A percentile compares a stretch with the other conserved stretches of the same genome.
Evolutionary conservation across 2,113 vertebrate genomes (phyloP).

Genomic region (Notechis scutatus): DNA sequence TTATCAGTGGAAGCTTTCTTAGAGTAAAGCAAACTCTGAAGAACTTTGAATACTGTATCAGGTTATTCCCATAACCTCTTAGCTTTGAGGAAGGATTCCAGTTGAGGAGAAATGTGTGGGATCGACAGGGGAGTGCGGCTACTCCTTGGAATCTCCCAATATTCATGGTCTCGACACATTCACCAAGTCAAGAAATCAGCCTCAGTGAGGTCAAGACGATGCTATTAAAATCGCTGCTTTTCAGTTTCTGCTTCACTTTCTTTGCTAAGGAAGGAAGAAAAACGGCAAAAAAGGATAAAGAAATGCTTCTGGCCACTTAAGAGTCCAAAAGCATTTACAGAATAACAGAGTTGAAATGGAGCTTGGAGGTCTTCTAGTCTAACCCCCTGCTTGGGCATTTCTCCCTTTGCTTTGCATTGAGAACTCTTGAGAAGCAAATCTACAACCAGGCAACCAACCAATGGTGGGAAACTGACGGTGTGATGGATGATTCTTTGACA

Average conservation of each 20-base stretch:
- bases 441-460: neutral
- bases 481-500: neutral
- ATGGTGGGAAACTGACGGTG: neutral
- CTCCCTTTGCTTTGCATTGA: neutral
- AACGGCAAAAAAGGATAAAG: neutral
- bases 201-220: neutral
- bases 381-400: neutral
- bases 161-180: neutral
- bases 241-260: neutral
- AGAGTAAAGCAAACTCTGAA: neutral
- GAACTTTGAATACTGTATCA: neutral
- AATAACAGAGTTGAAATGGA: no score
- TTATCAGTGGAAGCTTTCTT: neutral
- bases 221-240: neutral
- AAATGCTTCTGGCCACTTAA: neutral
- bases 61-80: neutral
- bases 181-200: neutral
- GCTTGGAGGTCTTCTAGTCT: no score
- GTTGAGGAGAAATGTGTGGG: neutral
- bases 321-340: neutral
- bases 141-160: neutral
- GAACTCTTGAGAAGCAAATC: neutral
- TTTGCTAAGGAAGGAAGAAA: neutral
- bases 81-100: neutral
- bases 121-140: fast-evolving